These are phyloP conservation scores for Rattus rattus DNA, from an alignment of 2,113 vertebrate genomes.

Conservation along the genomic window DNA sequence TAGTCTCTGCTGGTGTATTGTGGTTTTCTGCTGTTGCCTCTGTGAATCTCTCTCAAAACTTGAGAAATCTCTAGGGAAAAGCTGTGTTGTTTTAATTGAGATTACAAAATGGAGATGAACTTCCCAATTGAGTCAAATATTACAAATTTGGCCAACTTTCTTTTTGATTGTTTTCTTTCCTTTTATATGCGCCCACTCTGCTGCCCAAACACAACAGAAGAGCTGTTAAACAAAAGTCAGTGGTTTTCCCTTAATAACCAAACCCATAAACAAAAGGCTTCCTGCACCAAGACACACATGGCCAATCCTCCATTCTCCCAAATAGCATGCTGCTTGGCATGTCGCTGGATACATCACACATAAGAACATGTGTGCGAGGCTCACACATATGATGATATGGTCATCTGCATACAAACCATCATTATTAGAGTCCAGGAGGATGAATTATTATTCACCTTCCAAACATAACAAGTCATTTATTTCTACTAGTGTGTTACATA, in stretches of 20 bases:
- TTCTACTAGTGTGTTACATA: slow-evolving; percentile 33
- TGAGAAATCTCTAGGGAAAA: slow-evolving; percentile 73
- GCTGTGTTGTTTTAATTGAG: slow-evolving; percentile 59
- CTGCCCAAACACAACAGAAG: slow-evolving; percentile 29
- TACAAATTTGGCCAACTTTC: slow-evolving; percentile 40
- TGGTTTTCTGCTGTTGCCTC: slow-evolving; percentile 47
- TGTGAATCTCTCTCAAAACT: slow-evolving; percentile 30
- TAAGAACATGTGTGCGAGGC: slow-evolving; percentile 52
- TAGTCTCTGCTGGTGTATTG: slow-evolving; percentile 61
- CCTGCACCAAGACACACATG: neutral
- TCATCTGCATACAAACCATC: slow-evolving; percentile 60
- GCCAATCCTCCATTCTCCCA: neutral
- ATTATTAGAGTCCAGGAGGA: slow-evolving; percentile 54
- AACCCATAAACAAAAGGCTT: slow-evolving; percentile 11
- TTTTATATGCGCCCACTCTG: slow-evolving; percentile 13
- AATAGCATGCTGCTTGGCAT: slow-evolving; percentile 6
- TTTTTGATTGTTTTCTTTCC: neutral
- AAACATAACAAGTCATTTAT: slow-evolving; percentile 57
- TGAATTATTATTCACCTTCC: slow-evolving; percentile 55
- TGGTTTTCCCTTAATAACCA: neutral
- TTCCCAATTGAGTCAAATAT: slow-evolving; percentile 39
- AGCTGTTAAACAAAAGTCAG: slow-evolving; percentile 53
- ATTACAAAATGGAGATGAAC: slow-evolving; percentile 64
- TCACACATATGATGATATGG: slow-evolving; percentile 58
- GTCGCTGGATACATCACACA: slow-evolving; percentile 10